Base-by-base conservation (phyloP, 2,888 invertebrate species). In the Girardia tigrina region DNA sequence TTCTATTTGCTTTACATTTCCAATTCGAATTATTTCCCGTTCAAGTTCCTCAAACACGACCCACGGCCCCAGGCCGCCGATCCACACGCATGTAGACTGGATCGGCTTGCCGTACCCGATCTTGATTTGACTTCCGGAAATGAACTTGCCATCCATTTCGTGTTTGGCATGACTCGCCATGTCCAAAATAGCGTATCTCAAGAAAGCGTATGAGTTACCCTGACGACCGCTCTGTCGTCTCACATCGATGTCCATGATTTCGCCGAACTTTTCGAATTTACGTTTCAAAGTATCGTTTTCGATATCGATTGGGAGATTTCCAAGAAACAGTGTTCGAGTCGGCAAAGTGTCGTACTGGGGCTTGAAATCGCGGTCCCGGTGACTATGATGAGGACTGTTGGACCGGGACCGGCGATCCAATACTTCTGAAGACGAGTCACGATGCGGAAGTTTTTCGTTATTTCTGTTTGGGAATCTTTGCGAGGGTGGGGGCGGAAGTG, bases 81-180 rank as follows among this genome's bases (percentile, higher is more conserved):
- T 92, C 95, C 97, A 98, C 76, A 98, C 90, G 76, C 93, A 88
- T 8, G 93, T 92, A 0, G 95, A 94, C 0, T 95, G 93, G n/a
- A 92, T 93, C 0, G 93, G 93, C 86, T 98, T 98, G 0, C 97
- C 97, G 85, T 97, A 98, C 16, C 97, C 97, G 82, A 98, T 97
- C 86, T 97, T 97, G 84, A 95, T 94, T 85, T 94, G 93, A 82
- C 94, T 94, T 85, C 94, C 94, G 1, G 95, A 95, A 84, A 97
- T 94, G 82, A 94, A 94, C 82, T 94, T 93, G 0, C 95, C 95
- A 8, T 94, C 94, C 76, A 95, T 86, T 84, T 94, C 94, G 8
- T 93, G 91, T 86, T 95, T 95, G 42, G 94, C 92, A 78, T 92
- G 87, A 82, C 93, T 93, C 71, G 86, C 86, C 84, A 84, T 84